phyloP scores from a whole-genome alignment of 2,888 invertebrate genomes.

The Microlaimidae sp. region DNA sequence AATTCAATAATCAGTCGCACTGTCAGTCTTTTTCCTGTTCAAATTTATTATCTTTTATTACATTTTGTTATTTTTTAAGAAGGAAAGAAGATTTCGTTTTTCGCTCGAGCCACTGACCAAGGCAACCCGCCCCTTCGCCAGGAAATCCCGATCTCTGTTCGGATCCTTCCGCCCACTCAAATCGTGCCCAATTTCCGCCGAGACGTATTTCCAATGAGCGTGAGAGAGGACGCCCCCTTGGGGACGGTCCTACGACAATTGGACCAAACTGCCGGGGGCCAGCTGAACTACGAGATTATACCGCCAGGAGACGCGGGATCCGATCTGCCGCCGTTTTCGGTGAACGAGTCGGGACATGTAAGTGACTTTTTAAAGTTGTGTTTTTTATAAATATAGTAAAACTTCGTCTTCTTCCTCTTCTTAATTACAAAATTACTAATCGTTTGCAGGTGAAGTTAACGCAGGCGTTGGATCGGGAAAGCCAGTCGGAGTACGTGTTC shows the following conservation, averaged over 20 bases:
- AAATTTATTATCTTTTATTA: too few relatives aligned
- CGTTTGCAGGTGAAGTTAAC: too few relatives aligned
- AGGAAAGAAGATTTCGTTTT: constrained; percentile 64
- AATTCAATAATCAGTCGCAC: too few relatives aligned
- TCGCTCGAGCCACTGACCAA: constrained; percentile 66
- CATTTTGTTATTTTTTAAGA: constrained; percentile 41
- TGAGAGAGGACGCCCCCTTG: constrained; percentile 56
- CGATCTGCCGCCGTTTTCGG: constrained; percentile 44
- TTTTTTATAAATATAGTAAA: too few relatives aligned
- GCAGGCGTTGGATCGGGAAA: constrained; percentile 58
- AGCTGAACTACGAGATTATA: too few relatives aligned
- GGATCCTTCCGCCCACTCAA: constrained; percentile 31
- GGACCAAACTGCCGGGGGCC: too few relatives aligned
- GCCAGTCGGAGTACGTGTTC: constrained; percentile 45
- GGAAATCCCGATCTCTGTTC: constrained; percentile 62
- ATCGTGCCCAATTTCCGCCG: constrained; percentile 56
- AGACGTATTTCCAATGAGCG: constrained; percentile 56
- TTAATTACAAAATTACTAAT: too few relatives aligned
- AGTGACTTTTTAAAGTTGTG: too few relatives aligned
- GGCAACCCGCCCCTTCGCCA: constrained; percentile 53
- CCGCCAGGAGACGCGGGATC: too few relatives aligned
- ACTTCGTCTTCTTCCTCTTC: too few relatives aligned
- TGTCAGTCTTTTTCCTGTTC: neutral
- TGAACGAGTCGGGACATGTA: constrained; percentile 54
- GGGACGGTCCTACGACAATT: constrained; percentile 38